These are phyloP conservation scores for Marronus borbonicus DNA, from an alignment of 2,888 invertebrate genomes.

Conservation along the genomic window DNA sequence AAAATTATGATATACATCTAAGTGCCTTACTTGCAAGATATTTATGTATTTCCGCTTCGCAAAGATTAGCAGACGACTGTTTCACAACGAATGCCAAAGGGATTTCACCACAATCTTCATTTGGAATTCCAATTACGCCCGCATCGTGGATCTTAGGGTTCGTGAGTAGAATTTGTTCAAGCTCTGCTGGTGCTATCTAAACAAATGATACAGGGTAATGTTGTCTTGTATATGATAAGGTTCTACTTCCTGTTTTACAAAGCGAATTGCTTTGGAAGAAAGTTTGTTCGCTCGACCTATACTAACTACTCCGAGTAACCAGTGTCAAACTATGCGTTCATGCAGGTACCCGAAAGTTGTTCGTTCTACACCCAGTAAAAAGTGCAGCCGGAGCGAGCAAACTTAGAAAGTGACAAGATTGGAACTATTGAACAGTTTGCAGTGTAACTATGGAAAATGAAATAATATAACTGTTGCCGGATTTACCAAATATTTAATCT, in stretches of 20 bases:
- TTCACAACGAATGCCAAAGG: slow-evolving; percentile 85
- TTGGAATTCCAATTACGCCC: slow-evolving; percentile 86
- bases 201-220: neutral
- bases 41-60: slow-evolving; percentile 67
- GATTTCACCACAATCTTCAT: slow-evolving; percentile 83
- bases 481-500: neutral
- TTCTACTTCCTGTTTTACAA: too few relatives aligned
- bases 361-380: too few relatives aligned
- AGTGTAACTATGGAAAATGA: too few relatives aligned
- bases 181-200: slow-evolving; percentile 83
- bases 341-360: too few relatives aligned
- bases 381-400: too few relatives aligned
- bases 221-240: neutral
- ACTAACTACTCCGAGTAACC: too few relatives aligned
- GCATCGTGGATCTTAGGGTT: slow-evolving; percentile 83
- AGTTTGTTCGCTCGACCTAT: too few relatives aligned
- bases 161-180: slow-evolving; percentile 85
- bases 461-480: neutral
- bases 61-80: slow-evolving; percentile 72
- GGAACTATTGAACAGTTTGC: too few relatives aligned
- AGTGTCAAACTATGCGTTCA: too few relatives aligned
- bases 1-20: neutral
- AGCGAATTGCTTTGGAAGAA: too few relatives aligned
- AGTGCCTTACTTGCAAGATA: slow-evolving; percentile 70
- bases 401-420: too few relatives aligned